Conservation (phyloP, 2,797 vertebrate species). For the Cyprinella venusta region DNA sequence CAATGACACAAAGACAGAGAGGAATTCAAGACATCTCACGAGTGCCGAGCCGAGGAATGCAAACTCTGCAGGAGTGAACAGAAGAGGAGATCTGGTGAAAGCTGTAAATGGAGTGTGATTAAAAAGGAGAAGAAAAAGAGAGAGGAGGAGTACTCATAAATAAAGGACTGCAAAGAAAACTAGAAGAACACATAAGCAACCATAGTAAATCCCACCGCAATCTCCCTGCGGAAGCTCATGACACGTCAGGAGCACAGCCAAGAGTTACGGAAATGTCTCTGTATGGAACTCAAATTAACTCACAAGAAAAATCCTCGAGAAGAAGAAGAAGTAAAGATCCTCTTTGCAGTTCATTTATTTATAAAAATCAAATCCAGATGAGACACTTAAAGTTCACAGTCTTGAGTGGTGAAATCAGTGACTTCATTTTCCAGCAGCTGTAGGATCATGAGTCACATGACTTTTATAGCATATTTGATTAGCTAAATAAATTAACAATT, state of each 20-base stretch:
- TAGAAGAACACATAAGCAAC: slow-evolving; percentile 16
- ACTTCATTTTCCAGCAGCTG: no score
- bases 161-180: slow-evolving; percentile 51
- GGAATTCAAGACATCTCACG: slow-evolving; percentile 76
- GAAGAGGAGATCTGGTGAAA: slow-evolving; percentile 53
- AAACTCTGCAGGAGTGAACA: slow-evolving; percentile 39
- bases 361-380: neutral
- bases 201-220: neutral
- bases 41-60: slow-evolving; percentile 71
- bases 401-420: no score
- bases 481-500: no score
- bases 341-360: neutral
- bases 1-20: slow-evolving; percentile 66
- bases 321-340: neutral
- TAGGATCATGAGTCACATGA: no score
- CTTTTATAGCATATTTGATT: no score
- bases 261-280: neutral
- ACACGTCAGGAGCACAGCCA: neutral
- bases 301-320: neutral
- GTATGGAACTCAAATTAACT: neutral
- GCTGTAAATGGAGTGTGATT: neutral
- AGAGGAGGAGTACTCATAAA: slow-evolving; percentile 58
- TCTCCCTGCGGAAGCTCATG: neutral
- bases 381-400: no score
- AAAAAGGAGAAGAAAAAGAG: slow-evolving; percentile 18